Evolutionary conservation across 1,140 invertebrate genomes (phyloP).

Genomic region (Drosophila elegans): DNA sequence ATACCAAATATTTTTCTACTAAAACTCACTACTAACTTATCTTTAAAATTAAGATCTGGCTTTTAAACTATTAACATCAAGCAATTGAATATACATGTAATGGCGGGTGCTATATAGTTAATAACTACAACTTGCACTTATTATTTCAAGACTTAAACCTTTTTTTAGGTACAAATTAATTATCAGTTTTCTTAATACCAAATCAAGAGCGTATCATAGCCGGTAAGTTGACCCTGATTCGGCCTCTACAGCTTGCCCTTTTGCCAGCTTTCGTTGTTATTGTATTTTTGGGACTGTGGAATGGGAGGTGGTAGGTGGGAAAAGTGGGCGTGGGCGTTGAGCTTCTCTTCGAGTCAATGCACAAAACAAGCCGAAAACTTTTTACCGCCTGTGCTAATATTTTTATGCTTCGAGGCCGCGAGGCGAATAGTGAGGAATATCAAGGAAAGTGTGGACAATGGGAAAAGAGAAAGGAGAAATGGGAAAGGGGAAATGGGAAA

Average conservation of each 20-base stretch:
- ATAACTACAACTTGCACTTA: too few species aligned
- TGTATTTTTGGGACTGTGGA: constrained; percentile 11
- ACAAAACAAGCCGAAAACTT: constrained; percentile 55
- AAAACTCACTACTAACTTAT: too few species aligned
- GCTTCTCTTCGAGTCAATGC: constrained; percentile 17
- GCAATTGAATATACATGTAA: too few species aligned
- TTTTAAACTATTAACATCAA: too few species aligned
- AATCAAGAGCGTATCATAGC: not conserved
- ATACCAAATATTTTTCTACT: too few species aligned
- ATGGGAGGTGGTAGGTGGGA: not conserved
- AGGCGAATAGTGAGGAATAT: constrained; percentile 3
- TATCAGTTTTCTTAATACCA: not conserved
- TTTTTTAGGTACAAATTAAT: too few species aligned
- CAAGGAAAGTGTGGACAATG: not conserved
- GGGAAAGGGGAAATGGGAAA: not conserved
- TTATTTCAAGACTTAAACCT: too few species aligned
- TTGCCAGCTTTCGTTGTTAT: constrained; percentile 23
- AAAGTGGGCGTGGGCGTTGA: constrained; percentile 12
- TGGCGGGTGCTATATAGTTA: too few species aligned
- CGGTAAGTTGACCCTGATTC: not conserved
- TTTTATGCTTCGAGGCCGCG: constrained; percentile 46
- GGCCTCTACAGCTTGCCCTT: constrained; percentile 8
- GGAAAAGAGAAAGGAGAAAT: not conserved
- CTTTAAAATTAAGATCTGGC: too few species aligned
- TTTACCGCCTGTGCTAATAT: constrained; percentile 67